A percentile compares a stretch with the other conserved stretches of the same genome.
These are phyloP conservation scores for Nephrotoma flavescens DNA, from an alignment of 2,888 invertebrate genomes.

Conservation along the genomic window DNA sequence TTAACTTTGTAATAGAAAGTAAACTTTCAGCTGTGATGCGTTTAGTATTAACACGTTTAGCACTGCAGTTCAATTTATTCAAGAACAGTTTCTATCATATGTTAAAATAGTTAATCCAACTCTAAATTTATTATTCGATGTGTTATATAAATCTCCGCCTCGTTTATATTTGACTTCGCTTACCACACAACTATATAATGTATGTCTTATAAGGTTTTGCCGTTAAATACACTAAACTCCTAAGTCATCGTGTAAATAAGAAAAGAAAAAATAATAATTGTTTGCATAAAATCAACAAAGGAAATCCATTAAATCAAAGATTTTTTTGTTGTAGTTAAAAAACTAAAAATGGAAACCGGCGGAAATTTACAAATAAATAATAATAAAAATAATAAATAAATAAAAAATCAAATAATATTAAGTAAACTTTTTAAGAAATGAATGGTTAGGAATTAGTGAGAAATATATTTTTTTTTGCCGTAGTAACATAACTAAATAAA, in stretches of 20 bases:
- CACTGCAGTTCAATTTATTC: too few species aligned
- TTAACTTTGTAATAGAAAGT: too few species aligned
- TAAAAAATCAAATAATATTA: not conserved
- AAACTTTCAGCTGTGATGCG: too few species aligned
- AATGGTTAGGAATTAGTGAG: not conserved
- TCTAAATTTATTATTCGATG: too few species aligned
- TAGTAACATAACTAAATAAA: too few species aligned
- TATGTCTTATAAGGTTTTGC: not conserved
- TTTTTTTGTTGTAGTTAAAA: not conserved
- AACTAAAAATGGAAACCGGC: not conserved
- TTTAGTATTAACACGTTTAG: too few species aligned
- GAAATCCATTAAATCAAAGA: not conserved
- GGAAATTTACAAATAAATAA: not conserved
- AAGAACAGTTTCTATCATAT: too few species aligned
- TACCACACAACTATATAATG: not conserved
- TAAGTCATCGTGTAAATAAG: not conserved
- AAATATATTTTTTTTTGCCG: not conserved
- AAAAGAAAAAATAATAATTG: not conserved
- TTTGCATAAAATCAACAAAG: not conserved
- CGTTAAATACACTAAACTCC: not conserved
- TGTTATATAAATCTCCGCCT: not conserved
- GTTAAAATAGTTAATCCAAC: too few species aligned
- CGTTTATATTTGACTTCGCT: not conserved
- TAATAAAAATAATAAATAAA: not conserved
- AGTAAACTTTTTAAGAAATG: not conserved